Base-by-base conservation (phyloP, 2,797 vertebrate species). In the Crax fasciolata region DNA sequence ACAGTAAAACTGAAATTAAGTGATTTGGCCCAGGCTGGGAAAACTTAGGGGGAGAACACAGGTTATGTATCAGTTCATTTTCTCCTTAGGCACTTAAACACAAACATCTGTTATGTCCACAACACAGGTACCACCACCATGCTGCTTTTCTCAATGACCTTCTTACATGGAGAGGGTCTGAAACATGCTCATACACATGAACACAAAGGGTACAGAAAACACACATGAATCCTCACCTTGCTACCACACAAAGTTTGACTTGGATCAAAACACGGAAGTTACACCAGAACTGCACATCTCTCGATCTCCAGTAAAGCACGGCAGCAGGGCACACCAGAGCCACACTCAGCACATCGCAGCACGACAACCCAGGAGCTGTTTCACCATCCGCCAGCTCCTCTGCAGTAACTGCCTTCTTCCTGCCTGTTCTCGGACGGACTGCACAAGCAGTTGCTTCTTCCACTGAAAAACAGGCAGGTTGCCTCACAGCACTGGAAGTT, bases 101-200 rank as follows among this genome's bases (percentile, higher is more conserved):
- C 10, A 35, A 35, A 35, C 35, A 73, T 7, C 67, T 59, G 38
- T 2, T 2, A 0, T 14, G 54, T 41, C 52, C 85, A 70, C n/a
- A 68, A 23, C 25, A 62, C 27, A 12, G 6, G 21, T 41, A 44
- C 7, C 11, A 3, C 80, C 48, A 27, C 6, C 65, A 3, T 1
- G 4, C 41, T 8, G 16, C 39, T 62, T 28, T 41, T 55, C 62
- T 58, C 21, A 48, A 30, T 1, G 9, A 52, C 5, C 27, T 10
- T 13, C n/a, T 77, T 20, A 73, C 35, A 30, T 0, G 1, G 25
- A 59, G 41, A 49, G 21, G 61, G 18, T 19, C 52, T 54, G 43
- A 41, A 76, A 30, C 3, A 12, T 1, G 2, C 63, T 55, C 13
- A 4, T 1, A n/a, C 0, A 1, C 1, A 0, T 1, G 13, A 77